phyloP scores from a whole-genome alignment of 1,140 invertebrate genomes.

The Drosophila baimaii region DNA sequence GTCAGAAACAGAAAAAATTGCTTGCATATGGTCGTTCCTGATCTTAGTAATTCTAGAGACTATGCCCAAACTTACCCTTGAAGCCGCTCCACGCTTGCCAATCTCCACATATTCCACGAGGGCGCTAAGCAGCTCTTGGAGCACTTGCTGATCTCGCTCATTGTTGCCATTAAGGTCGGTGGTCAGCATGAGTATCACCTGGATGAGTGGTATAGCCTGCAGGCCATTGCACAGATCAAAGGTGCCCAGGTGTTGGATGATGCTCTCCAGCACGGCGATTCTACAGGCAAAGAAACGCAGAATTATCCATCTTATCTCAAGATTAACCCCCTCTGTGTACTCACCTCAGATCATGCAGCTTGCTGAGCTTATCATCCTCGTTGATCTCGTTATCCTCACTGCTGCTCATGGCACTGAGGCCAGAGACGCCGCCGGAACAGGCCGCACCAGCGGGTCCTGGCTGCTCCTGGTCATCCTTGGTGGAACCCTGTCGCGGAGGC shows the following conservation, averaged over 20 bases:
- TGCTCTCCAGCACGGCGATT: constrained; percentile 79
- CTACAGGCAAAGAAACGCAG: constrained; percentile 19
- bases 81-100: constrained; percentile 84
- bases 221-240: constrained; percentile 87
- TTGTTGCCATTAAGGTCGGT: constrained; percentile 94
- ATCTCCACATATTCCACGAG: constrained; percentile 92
- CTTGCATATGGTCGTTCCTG: too few relatives aligned
- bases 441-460: constrained; percentile 69
- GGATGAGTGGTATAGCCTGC: constrained; percentile 94
- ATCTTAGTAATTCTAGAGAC: too few relatives aligned
- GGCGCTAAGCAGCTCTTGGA: constrained; percentile 90
- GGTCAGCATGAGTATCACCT: constrained; percentile 95
- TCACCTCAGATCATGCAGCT: constrained; percentile 88
- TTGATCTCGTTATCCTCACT: constrained; percentile 82
- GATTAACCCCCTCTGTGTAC: neutral
- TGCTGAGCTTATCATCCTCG: constrained; percentile 85
- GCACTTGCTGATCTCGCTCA: constrained; percentile 90
- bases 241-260: constrained; percentile 78
- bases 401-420: constrained; percentile 72
- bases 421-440: constrained; percentile 23
- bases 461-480: constrained; percentile 55
- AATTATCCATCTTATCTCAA: neutral
- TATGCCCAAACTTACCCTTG: constrained; percentile 51
- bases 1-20: too few relatives aligned
- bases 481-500: constrained; percentile 71